Base-by-base conservation (phyloP, 2,888 invertebrate genomes). In the Melinaea marsaeus region DNA sequence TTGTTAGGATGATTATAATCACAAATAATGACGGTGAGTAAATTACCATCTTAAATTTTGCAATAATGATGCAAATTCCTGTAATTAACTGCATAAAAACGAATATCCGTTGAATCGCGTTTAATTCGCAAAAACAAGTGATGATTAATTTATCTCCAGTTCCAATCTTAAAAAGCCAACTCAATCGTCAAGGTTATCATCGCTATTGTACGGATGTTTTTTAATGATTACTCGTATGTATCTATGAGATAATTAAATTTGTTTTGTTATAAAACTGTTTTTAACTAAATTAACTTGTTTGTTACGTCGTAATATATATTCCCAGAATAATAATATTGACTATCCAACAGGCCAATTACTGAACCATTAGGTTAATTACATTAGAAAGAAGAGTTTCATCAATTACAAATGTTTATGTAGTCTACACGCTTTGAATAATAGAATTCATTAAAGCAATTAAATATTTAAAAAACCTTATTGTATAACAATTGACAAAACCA, bases 91-190 rank as follows among this genome's bases (percentile, higher is more conserved):
- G 57, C 37, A 51, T 34, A 58, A 58, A 63, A 56, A 62, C n/a
- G 11, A 37, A 64, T 61, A 58, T 64, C 64, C 61, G 58, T 61
- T 61, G 47, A 34, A 64, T 13, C 37, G 2, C 33, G 42, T 37
- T 37, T 64, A 64, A 62, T 62, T 57, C 61, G 66, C 55, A 62
- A 66, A 64, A 62, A 64, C 58, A 45, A 60, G 34, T 33, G 59
- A 57, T 57, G 34, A 57, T 51, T 55, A 35, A 57, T 61, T 33
- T 66, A 66, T 57, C 61, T 59, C 9, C 11, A 22, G 45, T 35
- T 55, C 32, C 45, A 42, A 60, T 62, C 60, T 59, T 34, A 42
- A 58, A 46, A 57, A 22, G 45, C 42, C 35, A 22, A 45, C 42
- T 32, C n/a, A 51, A 55, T 54, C 54, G 13, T 60, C 45, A 45